Evolutionary conservation across 2,797 vertebrate species (phyloP), one percentile per base, ranked within the genome.

Genomic region (Pseudochaenichthys georgianus): DNA sequence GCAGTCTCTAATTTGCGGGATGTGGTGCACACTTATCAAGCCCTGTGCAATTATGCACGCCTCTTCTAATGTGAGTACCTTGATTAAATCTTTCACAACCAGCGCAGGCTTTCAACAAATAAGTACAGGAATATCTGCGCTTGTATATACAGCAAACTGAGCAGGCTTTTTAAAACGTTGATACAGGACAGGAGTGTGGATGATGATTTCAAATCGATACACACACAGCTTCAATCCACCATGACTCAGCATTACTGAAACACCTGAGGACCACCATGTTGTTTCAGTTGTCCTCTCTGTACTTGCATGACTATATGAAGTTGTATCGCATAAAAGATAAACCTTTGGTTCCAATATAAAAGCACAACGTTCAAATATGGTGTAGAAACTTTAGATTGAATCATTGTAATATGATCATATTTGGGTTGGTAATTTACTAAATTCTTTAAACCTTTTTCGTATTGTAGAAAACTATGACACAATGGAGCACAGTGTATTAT

Each of bases 31-130:
- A 66, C 70, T 88, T 73, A 82, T 86, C 80, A 87, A 65, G 58
- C 54, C 64, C 70, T 2, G 43, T 59, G 72, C 80, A 80, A 88
- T 89, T 87, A 88, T 73, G 77, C 80, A 88, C 45, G 50, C 73
- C 63, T 87, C 81, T 45, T 75, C 75, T 85, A 79, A 83, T 78
- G 72, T 21, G 54, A 83, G 61, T 28, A 65, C 77, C 75, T 76
- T 82, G 85, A 88, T 90, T 92, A 80, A 80, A 88, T 88, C 67
- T 75, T 64, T 54, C 72, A 83, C 73, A 63, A 83, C 50, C 73
- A 81, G 78, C 81, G 79, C 13, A 45, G 41, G 45, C 76, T 76
- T 57, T 64, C 50, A 52, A 47, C 45, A 65, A 73, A 69, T 57
- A 47, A 51, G 75, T 21, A n/a, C 43, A 42, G 61, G 38, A 81